phyloP scores from a whole-genome alignment of 1,140 invertebrate species.

The Lepidurus packardi region DNA sequence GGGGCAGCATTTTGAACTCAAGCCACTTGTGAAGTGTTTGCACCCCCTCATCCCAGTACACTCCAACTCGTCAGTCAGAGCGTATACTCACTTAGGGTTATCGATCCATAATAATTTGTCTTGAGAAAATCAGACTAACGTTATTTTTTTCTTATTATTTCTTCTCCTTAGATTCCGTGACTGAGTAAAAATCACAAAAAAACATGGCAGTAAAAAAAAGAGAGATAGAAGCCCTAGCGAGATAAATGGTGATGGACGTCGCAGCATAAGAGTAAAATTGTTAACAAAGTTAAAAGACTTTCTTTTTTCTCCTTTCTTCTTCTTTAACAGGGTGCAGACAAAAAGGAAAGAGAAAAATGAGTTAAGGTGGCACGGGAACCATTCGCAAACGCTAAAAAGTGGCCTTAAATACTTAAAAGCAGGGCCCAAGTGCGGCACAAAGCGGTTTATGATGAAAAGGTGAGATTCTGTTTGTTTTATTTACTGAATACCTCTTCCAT shows the following conservation, averaged over 20 bases:
- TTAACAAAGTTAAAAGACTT: too few species aligned
- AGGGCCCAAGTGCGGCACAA: not conserved
- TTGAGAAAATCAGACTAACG: not conserved
- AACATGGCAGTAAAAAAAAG: too few species aligned
- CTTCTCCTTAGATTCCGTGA: not conserved
- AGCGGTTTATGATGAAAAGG: not conserved
- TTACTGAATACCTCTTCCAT: not conserved
- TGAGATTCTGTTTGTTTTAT: not conserved
- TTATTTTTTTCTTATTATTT: not conserved
- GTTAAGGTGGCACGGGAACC: not conserved
- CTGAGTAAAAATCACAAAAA: too few species aligned
- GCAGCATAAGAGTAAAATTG: too few species aligned
- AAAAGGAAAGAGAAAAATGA: not conserved
- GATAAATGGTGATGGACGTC: too few species aligned
- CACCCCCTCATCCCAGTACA: not conserved
- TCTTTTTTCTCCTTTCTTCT: too few species aligned
- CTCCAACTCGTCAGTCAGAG: not conserved
- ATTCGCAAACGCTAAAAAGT: not conserved
- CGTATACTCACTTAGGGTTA: constrained; percentile 17
- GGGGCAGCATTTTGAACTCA: not conserved
- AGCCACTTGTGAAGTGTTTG: not conserved
- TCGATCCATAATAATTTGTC: constrained; percentile 19
- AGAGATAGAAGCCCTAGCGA: too few species aligned
- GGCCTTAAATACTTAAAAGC: not conserved
- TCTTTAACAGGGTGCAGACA: too few species aligned